These are phyloP conservation scores for Nasonia giraulti DNA, from an alignment of 1,140 invertebrate genomes.

Conservation along the genomic window DNA sequence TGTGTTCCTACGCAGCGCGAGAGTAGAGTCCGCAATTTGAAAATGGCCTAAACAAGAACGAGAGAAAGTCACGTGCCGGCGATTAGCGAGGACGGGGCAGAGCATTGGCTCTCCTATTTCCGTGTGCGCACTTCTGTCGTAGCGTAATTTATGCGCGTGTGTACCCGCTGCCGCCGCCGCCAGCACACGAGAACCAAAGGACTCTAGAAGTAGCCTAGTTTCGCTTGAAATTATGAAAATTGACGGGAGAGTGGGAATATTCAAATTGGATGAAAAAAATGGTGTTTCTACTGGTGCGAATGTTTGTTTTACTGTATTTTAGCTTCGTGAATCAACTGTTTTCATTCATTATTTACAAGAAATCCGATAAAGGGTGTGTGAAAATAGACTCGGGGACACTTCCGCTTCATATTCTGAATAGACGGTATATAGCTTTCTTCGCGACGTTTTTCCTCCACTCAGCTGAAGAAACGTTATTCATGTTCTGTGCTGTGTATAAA, in stretches of 20 bases:
- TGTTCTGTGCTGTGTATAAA: background rate
- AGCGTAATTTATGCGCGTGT: constrained; percentile 17
- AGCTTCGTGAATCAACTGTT: no score
- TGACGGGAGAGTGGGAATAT: background rate
- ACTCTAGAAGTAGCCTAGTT: background rate
- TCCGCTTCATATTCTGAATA: background rate
- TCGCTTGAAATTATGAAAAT: background rate
- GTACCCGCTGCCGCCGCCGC: background rate
- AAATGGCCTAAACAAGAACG: constrained; percentile 53
- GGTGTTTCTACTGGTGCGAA: no score
- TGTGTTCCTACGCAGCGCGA: background rate
- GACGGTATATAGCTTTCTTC: background rate
- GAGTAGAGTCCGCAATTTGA: background rate
- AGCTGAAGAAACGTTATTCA: constrained; percentile 21
- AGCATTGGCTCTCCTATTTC: constrained; percentile 48
- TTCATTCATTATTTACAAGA: background rate
- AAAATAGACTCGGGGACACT: constrained; percentile 14
- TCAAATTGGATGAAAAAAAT: no score
- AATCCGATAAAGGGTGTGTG: background rate
- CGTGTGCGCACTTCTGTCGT: constrained; percentile 17
- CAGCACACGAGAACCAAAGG: background rate
- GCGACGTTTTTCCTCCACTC: background rate
- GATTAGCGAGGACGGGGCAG: constrained; percentile 44
- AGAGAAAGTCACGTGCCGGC: constrained; percentile 59
- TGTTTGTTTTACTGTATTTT: no score